Base-by-base conservation (phyloP, 1,140 invertebrate genomes). In the Drosophila novamexicana region DNA sequence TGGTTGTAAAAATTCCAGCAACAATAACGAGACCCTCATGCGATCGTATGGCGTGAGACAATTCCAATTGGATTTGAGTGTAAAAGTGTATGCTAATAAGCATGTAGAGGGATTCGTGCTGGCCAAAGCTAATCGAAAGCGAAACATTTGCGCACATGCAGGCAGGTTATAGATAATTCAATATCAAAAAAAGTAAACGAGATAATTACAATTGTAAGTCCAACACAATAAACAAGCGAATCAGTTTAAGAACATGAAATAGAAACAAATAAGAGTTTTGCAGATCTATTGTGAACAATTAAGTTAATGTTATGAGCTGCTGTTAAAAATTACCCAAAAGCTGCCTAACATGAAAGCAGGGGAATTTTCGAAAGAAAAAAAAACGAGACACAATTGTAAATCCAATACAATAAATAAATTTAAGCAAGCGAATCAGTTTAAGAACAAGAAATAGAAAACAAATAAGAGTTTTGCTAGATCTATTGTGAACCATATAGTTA, bases 141-240 rank as follows among this genome's bases (percentile, higher is more conserved):
- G 18, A 39, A 70, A 70, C 83, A 88, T 88, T 78, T 89, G 83
- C 34, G 44, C 45, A 58, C n/a, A 89, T 89, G 84, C 65, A 69
- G 79, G 83, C 75, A 75, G 65, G 65, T 74, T 50, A 62, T 16
- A 14, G 14, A 47, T 49, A 22, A 29, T 7, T 18, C 36, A 59
- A 53, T 53, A 2, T 6, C 34, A 34, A 10, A 14, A 14, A 14
- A 14, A 14, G 14, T 40, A 40, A 39, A 22, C 9, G 50, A 44
- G 4, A 42, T 6, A 34, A 14, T 14, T 8, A 36, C 2, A 52
- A 14, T 49, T 10, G 10, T 12, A 40, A 40, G 12, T 40, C 12
- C 39, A 1, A 9, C 5, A 40, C 10, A 10, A 40, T 40, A 40
- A 40, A 40, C 1, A 40, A 29, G 3, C 22, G 22, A 29, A 29